Percentiles rank a stretch among this genome's conserved stretches.
phyloP scores from a whole-genome alignment of 2,113 vertebrate genomes.

The Ciconia maguari region DNA sequence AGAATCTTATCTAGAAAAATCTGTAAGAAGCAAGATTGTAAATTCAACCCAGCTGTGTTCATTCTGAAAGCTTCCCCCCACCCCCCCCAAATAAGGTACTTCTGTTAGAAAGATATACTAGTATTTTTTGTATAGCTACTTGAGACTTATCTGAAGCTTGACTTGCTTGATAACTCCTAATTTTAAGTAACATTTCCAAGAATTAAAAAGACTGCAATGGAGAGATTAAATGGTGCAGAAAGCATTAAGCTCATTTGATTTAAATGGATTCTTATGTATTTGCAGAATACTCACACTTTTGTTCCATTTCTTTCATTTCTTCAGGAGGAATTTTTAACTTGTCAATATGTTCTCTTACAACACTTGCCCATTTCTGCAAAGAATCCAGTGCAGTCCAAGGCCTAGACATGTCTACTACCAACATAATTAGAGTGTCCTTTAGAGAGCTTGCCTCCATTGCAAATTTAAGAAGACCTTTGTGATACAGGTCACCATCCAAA shows the following conservation, averaged over 20 bases:
- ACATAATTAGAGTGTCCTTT: conserved; percentile 86
- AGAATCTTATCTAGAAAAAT: background rate
- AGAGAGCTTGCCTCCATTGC: conserved; percentile 85
- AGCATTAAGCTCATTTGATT: background rate
- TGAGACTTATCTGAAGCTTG: background rate
- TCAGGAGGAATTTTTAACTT: conserved; percentile 93
- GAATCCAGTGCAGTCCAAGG: conserved; percentile 97
- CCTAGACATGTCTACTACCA: conserved; percentile 94
- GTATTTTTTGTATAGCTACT: background rate
- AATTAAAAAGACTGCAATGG: background rate
- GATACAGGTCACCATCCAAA: conserved; percentile 95
- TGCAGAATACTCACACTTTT: conserved; percentile 84
- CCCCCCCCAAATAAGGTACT: background rate
- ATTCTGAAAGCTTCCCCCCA: background rate
- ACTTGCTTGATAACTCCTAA: background rate
- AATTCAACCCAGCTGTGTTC: background rate
- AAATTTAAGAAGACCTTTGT: conserved; percentile 96
- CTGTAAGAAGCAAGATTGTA: background rate
- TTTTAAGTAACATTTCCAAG: background rate
- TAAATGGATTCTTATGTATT: background rate
- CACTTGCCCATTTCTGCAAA: conserved; percentile 95
- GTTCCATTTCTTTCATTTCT: conserved; percentile 95
- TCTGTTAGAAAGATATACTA: background rate
- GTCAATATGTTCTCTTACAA: conserved; percentile 93
- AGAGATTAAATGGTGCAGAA: conserved; percentile 40